Conservation (phyloP, 2,797 vertebrate genomes). For the Sarcophilus harrisii region DNA sequence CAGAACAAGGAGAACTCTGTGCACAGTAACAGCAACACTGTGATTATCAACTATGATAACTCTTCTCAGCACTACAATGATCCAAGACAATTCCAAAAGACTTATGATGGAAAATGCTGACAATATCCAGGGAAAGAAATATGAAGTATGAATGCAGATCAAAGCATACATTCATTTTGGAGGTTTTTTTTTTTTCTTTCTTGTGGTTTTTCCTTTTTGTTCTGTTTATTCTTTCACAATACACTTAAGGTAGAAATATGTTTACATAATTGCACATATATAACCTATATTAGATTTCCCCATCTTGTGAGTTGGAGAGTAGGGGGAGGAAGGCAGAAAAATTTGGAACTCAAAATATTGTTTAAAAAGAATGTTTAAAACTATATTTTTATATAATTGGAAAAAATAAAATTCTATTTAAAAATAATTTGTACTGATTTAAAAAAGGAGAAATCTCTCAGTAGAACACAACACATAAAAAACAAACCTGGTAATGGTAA, state of each 20-base stretch:
- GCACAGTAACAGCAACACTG: no score
- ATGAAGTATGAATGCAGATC: background rate
- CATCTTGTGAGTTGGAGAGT: background rate
- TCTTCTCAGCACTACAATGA: no score
- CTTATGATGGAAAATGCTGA: no score
- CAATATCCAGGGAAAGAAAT: no score
- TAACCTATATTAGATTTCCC: background rate
- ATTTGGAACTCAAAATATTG: background rate
- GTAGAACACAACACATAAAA: background rate
- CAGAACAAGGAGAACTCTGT: no score
- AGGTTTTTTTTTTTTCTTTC: background rate
- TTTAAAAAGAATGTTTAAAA: background rate
- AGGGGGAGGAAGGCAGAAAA: background rate
- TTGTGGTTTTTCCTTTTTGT: background rate
- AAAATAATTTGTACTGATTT: background rate
- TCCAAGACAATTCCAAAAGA: no score
- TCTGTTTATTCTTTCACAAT: background rate
- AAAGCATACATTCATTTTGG: background rate
- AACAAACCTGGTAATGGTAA: background rate
- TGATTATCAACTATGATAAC: no score
- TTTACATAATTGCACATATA: background rate
- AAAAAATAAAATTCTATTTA: background rate
- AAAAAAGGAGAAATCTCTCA: background rate
- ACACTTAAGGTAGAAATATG: background rate
- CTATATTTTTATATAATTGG: background rate